Evolutionary conservation across 2,888 invertebrate genomes (phyloP).

Genomic region (Phortica okadai): DNA sequence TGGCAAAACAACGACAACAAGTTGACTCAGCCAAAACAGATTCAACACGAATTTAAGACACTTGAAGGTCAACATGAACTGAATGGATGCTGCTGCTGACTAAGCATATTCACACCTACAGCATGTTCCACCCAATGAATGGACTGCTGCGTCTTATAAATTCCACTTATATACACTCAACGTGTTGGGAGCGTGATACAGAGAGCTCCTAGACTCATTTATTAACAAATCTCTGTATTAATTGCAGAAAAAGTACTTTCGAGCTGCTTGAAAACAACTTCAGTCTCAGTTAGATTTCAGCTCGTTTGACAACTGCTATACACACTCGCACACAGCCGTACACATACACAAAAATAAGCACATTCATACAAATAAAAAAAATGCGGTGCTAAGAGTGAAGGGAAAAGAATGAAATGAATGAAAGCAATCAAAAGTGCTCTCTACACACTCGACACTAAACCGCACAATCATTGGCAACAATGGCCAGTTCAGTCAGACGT

Average conservation of each 20-base stretch:
- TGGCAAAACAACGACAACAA: neutral
- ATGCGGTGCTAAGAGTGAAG: neutral
- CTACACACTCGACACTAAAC: conserved; percentile 33
- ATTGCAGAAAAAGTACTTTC: conserved; percentile 41
- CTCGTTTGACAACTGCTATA: neutral
- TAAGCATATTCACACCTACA: conserved; percentile 16
- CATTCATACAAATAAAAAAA: neutral
- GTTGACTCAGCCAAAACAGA: neutral
- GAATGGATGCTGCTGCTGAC: neutral
- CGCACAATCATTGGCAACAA: conserved; percentile 52
- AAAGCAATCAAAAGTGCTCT: conserved; percentile 44
- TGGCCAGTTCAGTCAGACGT: conserved; percentile 30
- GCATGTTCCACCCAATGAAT: neutral
- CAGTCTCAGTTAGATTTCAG: neutral
- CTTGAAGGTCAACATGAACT: neutral
- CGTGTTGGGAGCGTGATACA: neutral
- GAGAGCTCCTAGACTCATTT: conserved; percentile 17
- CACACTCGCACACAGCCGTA: neutral
- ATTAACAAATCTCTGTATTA: conserved; percentile 39
- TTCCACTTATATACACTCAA: neutral
- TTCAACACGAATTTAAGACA: neutral
- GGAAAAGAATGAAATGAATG: conserved; percentile 12
- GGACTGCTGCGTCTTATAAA: neutral
- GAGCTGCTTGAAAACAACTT: neutral
- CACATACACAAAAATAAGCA: neutral